Evolutionary conservation across 1,140 invertebrate genomes (phyloP), one percentile per base, ranked within the genome.

Genomic region (Aphelenchoides fujianensis): DNA sequence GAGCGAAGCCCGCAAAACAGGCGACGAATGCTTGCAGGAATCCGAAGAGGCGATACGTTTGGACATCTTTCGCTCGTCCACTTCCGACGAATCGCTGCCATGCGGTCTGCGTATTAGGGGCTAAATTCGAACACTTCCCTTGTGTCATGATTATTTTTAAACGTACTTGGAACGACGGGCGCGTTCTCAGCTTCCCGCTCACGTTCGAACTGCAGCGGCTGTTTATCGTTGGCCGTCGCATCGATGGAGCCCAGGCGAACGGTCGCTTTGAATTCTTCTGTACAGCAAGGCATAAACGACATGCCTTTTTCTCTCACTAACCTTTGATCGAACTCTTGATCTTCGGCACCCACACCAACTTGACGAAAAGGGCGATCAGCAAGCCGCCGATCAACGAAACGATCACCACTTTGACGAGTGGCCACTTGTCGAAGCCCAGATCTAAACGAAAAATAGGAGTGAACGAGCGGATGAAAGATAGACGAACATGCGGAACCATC

Each of bases 401-500:
- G 35, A 89, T 86, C 35, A 93, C 77, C n/a, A 91, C 91, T 52
- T 90, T 88, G 91, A 93, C 95, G 75, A 91, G 87, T 5, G 92
- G 92, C 76, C 97, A 90, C 68, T 89, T 89, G 84, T 97, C 90
- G 88, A 97, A 91, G 79, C 90, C 90, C 68, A 97, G 85, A 79
- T 96, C 92, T 94, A 85, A 36, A 86, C 87, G n/a, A n/a, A n/a
- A n/a, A n/a, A n/a, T n/a, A n/a, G n/a, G n/a, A n/a, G n/a, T n/a
- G n/a, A n/a, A n/a, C n/a, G n/a, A n/a, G n/a, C n/a, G n/a, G n/a
- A n/a, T n/a, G n/a, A n/a, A n/a, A n/a, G n/a, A n/a, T n/a, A n/a
- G n/a, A n/a, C n/a, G n/a, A n/a, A 95, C 92, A 88, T 85, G 91
- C 90, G 48, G 95, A 94, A 74, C 95, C 95, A 86, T 95, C 92